phyloP scores from a whole-genome alignment of 2,797 vertebrate species.

The Sebastes nivosus region DNA sequence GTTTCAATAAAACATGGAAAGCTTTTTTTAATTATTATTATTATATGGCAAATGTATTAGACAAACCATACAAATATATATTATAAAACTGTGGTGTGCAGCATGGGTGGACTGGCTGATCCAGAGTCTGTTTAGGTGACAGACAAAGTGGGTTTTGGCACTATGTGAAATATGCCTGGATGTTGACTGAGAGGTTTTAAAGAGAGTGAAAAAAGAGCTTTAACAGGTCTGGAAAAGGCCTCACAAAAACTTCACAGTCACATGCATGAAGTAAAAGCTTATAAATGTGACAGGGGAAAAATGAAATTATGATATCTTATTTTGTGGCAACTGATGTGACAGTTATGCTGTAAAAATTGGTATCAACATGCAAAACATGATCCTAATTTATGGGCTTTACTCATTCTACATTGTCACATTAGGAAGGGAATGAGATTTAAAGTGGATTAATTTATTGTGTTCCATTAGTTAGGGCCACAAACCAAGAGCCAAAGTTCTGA shows the following conservation, averaged over 20 bases:
- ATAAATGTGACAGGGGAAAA: not conserved
- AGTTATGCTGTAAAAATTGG: not conserved
- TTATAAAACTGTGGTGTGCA: not conserved
- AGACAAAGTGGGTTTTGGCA: conserved; percentile 57
- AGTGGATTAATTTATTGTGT: accelerated
- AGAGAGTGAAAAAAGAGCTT: conserved; percentile 49
- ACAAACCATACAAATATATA: not conserved
- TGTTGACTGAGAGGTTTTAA: conserved; percentile 75
- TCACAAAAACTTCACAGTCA: not conserved
- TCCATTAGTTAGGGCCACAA: not conserved
- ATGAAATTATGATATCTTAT: not conserved
- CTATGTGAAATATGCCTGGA: conserved; percentile 74
- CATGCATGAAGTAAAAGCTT: not conserved
- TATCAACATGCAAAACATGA: not conserved
- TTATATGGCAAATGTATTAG: not conserved
- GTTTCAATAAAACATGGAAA: not conserved
- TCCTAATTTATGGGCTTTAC: not conserved
- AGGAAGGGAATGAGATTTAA: not conserved
- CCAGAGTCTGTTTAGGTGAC: conserved; percentile 27
- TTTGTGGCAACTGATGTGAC: too few relatives aligned
- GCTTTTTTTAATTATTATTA: not conserved
- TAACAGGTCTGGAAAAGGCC: conserved; percentile 19
- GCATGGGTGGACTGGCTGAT: not conserved
- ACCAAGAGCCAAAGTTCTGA: not conserved
- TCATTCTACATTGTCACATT: not conserved